Evolutionary conservation across 2,113 vertebrate species (phyloP).

Genomic region (Columba janthina): DNA sequence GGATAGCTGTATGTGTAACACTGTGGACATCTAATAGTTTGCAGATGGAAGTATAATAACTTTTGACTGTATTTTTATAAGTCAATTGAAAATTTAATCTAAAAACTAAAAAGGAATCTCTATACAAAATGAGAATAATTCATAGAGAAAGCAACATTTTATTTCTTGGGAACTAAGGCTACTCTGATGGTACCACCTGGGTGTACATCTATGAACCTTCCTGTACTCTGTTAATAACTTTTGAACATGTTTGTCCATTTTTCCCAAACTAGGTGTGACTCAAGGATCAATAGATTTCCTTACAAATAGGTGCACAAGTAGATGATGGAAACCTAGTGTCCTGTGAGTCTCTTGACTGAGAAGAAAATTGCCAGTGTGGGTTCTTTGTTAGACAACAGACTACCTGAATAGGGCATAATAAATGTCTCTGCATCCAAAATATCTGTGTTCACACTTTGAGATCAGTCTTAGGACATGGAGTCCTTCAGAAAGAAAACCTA

Average conservation of each 20-base stretch:
- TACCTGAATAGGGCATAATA: neutral
- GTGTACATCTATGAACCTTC: neutral
- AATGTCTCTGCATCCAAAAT: neutral
- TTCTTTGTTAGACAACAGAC: neutral
- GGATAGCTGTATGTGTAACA: neutral
- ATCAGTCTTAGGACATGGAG: neutral
- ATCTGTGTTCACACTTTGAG: neutral
- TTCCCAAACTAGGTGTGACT: neutral
- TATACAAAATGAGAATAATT: neutral
- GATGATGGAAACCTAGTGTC: neutral
- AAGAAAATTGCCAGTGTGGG: neutral
- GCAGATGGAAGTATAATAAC: neutral
- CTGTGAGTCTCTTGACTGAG: neutral
- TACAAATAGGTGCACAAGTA: neutral
- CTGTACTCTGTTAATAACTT: neutral
- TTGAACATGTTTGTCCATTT: neutral
- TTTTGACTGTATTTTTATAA: neutral
- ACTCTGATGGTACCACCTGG: neutral
- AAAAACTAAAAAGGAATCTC: neutral
- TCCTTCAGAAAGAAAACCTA: neutral
- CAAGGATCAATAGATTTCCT: neutral
- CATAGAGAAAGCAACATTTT: neutral
- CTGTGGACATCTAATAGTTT: neutral
- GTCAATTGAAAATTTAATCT: neutral
- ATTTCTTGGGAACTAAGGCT: neutral